Evolutionary conservation across 2,888 invertebrate genomes (phyloP), one percentile per base, ranked within the genome.

Genomic region (Automeris io): DNA sequence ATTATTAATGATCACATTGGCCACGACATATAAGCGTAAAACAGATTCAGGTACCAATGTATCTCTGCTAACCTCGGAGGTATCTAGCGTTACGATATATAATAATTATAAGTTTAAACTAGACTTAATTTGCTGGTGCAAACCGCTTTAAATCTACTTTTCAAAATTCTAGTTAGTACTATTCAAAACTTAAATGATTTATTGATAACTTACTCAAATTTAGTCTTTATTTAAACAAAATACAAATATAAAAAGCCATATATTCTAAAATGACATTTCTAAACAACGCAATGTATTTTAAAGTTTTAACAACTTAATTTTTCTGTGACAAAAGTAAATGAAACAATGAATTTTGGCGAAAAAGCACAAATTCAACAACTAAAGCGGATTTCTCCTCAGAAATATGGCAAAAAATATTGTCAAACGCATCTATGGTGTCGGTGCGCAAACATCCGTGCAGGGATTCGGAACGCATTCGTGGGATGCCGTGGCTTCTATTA

Each of bases 401-500:
- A 65, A 57, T 61, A 60, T 60, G 39, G 57, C 62, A 68, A 66
- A 77, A 59, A 51, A 55, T 45, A 56, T 66, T 54, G 58, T 60
- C 54, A 51, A 59, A 57, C 61, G 60, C 57, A 49, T 61, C 58
- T n/a, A n/a, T n/a, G n/a, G n/a, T n/a, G 62, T 68, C 79, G 79
- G 80, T 78, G 78, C 75, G 80, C 82, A 76, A 82, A 85, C 83
- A 85, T 77, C 74, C 78, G 73, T 56, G 53, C 59, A 52, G 51
- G 61, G 65, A 64, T 62, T 61, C 68, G 60, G 57, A 61, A 62
- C 72, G 70, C 66, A 61, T 63, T 64, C 54, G 54, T 46, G 52
- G 63, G 62, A 65, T 57, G 69, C 70, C 71, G 65, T 61, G 59
- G 58, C 63, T 66, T 71, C 74, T 78, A 71, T n/a, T n/a, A n/a